A percentile compares a stretch with the other conserved stretches of the same genome.
phyloP scores from a whole-genome alignment of 2,888 invertebrate genomes.

The Nemotelus pantherinus region DNA sequence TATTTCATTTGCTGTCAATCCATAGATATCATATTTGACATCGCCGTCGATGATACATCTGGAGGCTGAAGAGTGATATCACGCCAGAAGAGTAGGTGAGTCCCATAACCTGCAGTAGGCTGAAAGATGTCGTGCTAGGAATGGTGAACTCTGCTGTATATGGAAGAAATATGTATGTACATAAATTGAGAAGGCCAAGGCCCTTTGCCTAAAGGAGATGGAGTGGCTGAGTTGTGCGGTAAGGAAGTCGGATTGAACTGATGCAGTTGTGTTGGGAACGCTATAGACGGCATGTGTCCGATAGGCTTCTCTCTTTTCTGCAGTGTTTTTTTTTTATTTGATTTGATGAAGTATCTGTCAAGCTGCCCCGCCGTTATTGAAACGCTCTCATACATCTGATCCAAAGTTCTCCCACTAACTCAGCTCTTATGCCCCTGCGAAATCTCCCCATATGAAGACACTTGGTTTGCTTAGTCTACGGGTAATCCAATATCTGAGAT shows the following conservation, averaged over 20 bases:
- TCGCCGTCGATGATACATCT: conserved; percentile 6
- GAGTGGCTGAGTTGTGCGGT: neutral
- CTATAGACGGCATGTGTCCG: too few species aligned
- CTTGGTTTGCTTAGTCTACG: too few species aligned
- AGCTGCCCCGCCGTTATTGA: too few species aligned
- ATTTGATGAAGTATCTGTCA: too few species aligned
- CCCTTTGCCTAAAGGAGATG: conserved; percentile 31
- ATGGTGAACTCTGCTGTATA: neutral
- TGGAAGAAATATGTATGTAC: neutral
- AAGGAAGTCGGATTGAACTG: neutral
- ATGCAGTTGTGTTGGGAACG: neutral
- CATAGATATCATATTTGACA: neutral
- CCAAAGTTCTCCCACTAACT: too few species aligned
- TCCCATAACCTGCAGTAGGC: conserved; percentile 9
- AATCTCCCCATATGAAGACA: too few species aligned
- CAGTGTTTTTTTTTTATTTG: too few species aligned
- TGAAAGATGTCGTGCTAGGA: neutral
- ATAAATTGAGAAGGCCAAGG: conserved; percentile 39
- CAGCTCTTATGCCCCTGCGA: too few species aligned
- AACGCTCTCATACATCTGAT: too few species aligned
- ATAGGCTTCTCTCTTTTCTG: too few species aligned
- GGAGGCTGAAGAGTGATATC: neutral
- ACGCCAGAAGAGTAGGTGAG: neutral
- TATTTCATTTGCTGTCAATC: conserved; percentile 3
- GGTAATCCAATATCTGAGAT: too few species aligned